Evolutionary conservation across 2,888 invertebrate species (phyloP).

Genomic region (Luffia ferchaultella): DNA sequence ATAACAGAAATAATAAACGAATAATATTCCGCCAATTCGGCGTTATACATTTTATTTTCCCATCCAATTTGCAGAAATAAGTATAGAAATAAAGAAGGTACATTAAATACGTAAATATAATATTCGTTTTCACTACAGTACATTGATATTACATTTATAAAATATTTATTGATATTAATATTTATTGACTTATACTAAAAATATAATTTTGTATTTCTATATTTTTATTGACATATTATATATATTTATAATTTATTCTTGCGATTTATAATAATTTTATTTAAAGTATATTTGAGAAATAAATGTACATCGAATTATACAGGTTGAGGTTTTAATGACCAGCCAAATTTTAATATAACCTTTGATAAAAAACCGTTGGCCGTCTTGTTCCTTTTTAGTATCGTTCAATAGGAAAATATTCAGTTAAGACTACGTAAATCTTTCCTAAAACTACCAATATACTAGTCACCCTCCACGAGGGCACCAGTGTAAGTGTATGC

Average conservation of each 20-base stretch:
- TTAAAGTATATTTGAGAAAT: not conserved
- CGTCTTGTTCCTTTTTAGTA: not conserved
- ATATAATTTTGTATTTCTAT: not conserved
- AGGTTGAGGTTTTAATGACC: not conserved
- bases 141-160: not conserved
- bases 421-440: too few species aligned
- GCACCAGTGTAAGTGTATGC: too few species aligned
- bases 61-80: constrained; percentile 37
- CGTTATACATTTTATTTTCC: constrained; percentile 41
- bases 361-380: constrained; percentile 4
- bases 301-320: not conserved
- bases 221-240: not conserved
- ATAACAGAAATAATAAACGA: not conserved
- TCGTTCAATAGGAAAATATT: too few species aligned
- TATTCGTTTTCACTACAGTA: not conserved
- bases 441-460: too few species aligned
- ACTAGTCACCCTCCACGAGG: too few species aligned
- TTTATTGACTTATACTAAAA: not conserved
- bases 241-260: not conserved
- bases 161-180: not conserved
- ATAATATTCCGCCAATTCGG: constrained; percentile 7
- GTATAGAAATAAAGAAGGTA: constrained; percentile 1
- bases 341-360: constrained; percentile 13
- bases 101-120: not conserved
- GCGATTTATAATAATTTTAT: not conserved